phyloP scores from a whole-genome alignment of 1,140 invertebrate species.

The Zaprionus davidi region DNA sequence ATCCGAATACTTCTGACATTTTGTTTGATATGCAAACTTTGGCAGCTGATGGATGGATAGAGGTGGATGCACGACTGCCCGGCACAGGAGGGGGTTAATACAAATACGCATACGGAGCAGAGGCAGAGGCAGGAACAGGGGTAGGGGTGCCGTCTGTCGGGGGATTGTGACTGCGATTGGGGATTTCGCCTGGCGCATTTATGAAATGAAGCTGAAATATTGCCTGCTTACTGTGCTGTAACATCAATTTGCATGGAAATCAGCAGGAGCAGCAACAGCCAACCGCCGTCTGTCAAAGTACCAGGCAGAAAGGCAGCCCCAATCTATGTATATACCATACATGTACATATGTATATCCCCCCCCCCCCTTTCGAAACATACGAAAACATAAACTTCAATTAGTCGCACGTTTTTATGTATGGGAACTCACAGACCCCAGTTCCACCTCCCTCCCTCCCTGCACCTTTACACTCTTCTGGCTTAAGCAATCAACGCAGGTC shows the following conservation, averaged over 20 bases:
- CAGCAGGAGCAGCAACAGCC: slow-evolving; percentile 37
- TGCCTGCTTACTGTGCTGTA: slow-evolving; percentile 80
- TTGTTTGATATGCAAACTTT: slow-evolving; percentile 74
- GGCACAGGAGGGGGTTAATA: slow-evolving; percentile 1
- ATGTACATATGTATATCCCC: neutral
- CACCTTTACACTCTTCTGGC: neutral
- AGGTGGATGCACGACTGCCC: slow-evolving; percentile 13
- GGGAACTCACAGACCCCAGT: slow-evolving; percentile 1
- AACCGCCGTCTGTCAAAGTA: slow-evolving; percentile 60
- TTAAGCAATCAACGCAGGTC: neutral
- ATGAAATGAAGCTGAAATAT: slow-evolving; percentile 81
- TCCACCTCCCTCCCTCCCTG: neutral
- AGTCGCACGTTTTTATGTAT: slow-evolving; percentile 68
- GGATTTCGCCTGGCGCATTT: slow-evolving; percentile 64
- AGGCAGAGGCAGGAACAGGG: neutral
- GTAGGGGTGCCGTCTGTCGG: neutral
- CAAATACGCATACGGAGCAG: neutral
- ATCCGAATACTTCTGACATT: slow-evolving; percentile 21
- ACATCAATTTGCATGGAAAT: slow-evolving; percentile 81
- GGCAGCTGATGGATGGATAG: slow-evolving; percentile 43
- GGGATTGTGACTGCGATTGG: slow-evolving; percentile 38
- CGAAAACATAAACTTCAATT: slow-evolving; percentile 65
- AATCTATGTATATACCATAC: neutral
- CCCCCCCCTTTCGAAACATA: slow-evolving; percentile 12
- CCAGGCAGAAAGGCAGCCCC: slow-evolving; percentile 23